Percentiles rank a stretch among this genome's conserved stretches.
Evolutionary conservation across 1,140 invertebrate genomes (phyloP).

Genomic region (Periplaneta americana): DNA sequence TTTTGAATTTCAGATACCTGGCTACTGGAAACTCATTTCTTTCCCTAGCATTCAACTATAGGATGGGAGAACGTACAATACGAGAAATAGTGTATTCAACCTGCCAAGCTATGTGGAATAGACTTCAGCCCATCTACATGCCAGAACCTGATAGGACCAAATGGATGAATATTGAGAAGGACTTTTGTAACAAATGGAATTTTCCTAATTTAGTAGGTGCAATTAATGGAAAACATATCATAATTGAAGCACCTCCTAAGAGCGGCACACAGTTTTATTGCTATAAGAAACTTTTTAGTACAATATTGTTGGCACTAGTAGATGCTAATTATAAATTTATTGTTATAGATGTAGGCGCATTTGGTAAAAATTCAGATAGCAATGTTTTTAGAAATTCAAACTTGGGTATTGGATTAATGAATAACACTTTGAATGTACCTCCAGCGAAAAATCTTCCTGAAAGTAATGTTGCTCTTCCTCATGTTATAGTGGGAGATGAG

Average conservation of each 20-base stretch:
- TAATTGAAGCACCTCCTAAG: conserved; percentile 24
- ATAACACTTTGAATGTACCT: neutral
- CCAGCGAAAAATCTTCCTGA: neutral
- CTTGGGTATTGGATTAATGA: neutral
- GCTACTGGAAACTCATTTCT: conserved; percentile 7
- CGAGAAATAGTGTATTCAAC: neutral
- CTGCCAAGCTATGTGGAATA: neutral
- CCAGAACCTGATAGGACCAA: neutral
- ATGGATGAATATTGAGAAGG: conserved; percentile 19
- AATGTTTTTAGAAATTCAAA: conserved; percentile 23
- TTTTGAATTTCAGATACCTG: neutral
- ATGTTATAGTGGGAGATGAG: neutral
- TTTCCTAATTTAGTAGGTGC: conserved; percentile 35
- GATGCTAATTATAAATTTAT: conserved; percentile 43
- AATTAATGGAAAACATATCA: conserved; percentile 37
- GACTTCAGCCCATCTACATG: neutral
- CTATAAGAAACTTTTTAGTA: conserved; percentile 23
- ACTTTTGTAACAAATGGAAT: conserved; percentile 31
- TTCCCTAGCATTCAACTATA: neutral
- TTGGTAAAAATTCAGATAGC: conserved; percentile 37
- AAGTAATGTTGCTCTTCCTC: neutral
- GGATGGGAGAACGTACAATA: neutral
- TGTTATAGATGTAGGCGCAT: conserved; percentile 38
- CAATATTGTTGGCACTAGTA: conserved; percentile 41
- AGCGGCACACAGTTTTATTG: neutral